Evolutionary conservation across 2,113 vertebrate genomes (phyloP), one percentile per base, ranked within the genome.

Genomic region (Platysternon megacephalum): DNA sequence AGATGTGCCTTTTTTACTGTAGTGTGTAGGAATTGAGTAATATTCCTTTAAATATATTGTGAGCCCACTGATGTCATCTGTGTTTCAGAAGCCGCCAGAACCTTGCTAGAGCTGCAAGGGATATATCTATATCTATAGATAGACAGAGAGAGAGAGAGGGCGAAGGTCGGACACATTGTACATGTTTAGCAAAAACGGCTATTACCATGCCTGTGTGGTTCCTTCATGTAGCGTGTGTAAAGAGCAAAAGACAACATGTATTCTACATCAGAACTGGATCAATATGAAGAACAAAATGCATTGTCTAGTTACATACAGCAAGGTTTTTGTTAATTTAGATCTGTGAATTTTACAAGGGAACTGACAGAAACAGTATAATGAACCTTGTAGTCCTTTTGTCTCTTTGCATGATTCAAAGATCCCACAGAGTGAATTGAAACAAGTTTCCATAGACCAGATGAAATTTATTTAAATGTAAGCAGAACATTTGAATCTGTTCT

Each of bases 381-480:
- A 96, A 56, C 79, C 79, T 82, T 28, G 86, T 82, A 80, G 42
- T 72, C 83, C 46, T 97, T 95, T 96, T 93, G 89, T 95, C 82
- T 86, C 61, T 79, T 93, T 88, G 84, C 72, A 91, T 96, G 93
- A 88, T 94, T 87, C 0, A 10, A 89, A 94, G 92, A 94, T 94
- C 80, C 91, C 81, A 53, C 55, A 93, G 85, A 95, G 68, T 53
- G 51, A 78, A 35, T 84, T 88, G 92, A 82, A 96, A 90, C n/a
- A 89, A 79, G 91, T 68, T 94, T 91, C 86, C 53, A 4, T 35
- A 78, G 91, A 79, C 61, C 72, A 94, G 82, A 72, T 96, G 94
- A 95, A 91, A 94, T 97, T 21, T 86, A 93, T 94, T 96, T 97
- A 91, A 95, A 91, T 93, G 79, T 79, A 93, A 85, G 87, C 81